These are phyloP conservation scores for Pagrus major DNA, from an alignment of 2,113 vertebrate genomes.

Conservation along the genomic window DNA sequence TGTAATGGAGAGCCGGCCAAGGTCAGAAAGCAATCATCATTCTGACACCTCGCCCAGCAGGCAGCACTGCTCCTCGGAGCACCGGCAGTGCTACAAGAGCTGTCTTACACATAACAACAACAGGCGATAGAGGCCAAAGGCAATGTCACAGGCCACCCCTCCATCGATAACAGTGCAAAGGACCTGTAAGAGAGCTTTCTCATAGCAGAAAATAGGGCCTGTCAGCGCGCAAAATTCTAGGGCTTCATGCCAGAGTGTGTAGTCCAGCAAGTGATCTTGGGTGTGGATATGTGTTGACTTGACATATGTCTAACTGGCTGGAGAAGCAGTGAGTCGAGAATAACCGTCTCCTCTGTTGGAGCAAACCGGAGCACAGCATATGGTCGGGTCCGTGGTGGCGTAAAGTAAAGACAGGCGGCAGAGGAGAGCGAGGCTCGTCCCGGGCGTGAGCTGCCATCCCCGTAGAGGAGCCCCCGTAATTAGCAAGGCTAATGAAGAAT, in stretches of 20 bases:
- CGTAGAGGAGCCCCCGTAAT: conserved; percentile 74
- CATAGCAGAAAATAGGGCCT: conserved; percentile 57
- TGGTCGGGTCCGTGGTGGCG: conserved; percentile 44
- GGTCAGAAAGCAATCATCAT: conserved; percentile 85
- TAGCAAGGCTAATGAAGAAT: conserved; percentile 81
- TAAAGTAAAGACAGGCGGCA: conserved; percentile 56
- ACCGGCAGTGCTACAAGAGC: conserved; percentile 31
- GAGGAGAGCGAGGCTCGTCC: conserved; percentile 42
- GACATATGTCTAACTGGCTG: conserved; percentile 49
- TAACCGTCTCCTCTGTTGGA: conserved; percentile 25
- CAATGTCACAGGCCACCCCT: conserved; percentile 75
- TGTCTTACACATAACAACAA: conserved; percentile 71
- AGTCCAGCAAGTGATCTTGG: conserved; percentile 35
- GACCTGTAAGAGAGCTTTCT: conserved; percentile 68
- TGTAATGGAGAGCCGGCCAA: conserved; percentile 78
- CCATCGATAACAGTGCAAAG: conserved; percentile 70
- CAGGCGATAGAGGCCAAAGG: conserved; percentile 68
- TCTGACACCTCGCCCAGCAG: conserved; percentile 80
- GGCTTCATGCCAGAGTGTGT: conserved; percentile 54
- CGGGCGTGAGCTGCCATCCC: conserved; percentile 66
- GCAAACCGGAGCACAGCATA: conserved; percentile 34
- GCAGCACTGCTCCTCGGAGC: conserved; percentile 62
- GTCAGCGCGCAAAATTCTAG: conserved; percentile 54
- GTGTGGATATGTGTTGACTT: conserved; percentile 48
- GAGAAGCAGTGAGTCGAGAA: conserved; percentile 38